Evolutionary conservation across 2,888 invertebrate species (phyloP), one percentile per base, ranked within the genome.

Genomic region (Orthosia cruda): DNA sequence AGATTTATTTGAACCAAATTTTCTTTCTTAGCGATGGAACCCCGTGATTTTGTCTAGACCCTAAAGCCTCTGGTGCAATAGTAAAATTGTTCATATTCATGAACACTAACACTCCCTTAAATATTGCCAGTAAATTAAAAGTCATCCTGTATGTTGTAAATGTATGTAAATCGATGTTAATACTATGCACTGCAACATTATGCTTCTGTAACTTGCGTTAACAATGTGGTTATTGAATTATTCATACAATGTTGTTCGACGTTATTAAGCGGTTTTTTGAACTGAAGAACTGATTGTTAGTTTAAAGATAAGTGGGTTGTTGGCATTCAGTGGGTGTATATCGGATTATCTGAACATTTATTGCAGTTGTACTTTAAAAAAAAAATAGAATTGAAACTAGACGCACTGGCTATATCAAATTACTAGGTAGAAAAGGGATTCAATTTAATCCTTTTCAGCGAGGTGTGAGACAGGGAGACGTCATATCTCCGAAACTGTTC

Each of bases 141-240:
- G 50, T 59, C 61, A 61, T 7, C 61, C 13, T 61, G 45, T 61
- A 69, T 65, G 23, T 67, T 77, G 71, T 78, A 74, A 86, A 85
- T 70, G 61, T 71, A 89, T 89, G 87, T 84, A 85, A 90, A 91
- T 86, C 50, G 71, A 88, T 90, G 88, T 80, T 74, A 87, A 90
- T 89, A 58, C 18, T 79, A 89, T 89, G 85, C 89, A 84, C 80
- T 75, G 83, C 81, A 87, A 81, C 74, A 73, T 76, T 74, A 84
- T 82, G 86, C 82, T 74, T 84, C 81, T 78, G 82, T 76, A 67
- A 83, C 75, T 78, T 71, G 54, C 55, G 61, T 77, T 75, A 72
- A 81, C 57, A 77, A 78, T 79, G 74, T 73, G 50, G 57, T 59
- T 63, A 68, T 80, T 90, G 87, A 88, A 91, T 91, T 80, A 89